Base-by-base conservation (phyloP, 1,140 invertebrate species). In the Papilio polytes region DNA sequence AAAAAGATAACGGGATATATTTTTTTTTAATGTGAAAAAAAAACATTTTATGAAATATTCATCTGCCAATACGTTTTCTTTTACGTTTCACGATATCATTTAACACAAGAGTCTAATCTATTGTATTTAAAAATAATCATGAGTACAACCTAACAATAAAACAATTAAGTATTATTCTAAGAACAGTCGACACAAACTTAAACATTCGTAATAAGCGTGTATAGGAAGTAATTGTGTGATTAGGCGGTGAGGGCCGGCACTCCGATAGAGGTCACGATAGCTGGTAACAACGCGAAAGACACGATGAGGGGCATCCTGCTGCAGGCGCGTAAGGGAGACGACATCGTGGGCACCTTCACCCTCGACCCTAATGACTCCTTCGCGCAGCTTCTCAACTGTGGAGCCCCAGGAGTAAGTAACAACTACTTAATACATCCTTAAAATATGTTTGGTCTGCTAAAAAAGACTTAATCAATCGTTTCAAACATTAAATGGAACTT, bases 221-320 rank as follows among this genome's bases (percentile, higher is more conserved):
- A 53, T 13, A 79, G 74, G 41, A 80, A 78, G n/a, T 76, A 26
- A 80, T 44, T 76, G 70, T 80, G 46, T 80, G 18, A 66, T 41
- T 63, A 94, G 92, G 81, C 82, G 3, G 90, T 91, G 12, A 93
- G 92, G 82, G 89, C 91, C 36, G 93, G 93, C 44, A 87, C 81
- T 56, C 86, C 92, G 1, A 85, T 94, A 86, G 83, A 91, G 81
- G 88, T 96, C 48, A 94, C 92, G 9, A 91, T 96, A 80, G 84
- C 90, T 44, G 93, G 95, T 59, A 94, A 92, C 74, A 83, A 78
- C 26, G 53, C 91, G 1, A 74, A 80, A 0, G 88, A 95, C 87
- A 95, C 87, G 48, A 96, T 96, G 90, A 93, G 94, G 66, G 96
- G 96, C 46, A 92, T 96, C 84, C 88, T 96, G 80, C 84, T 96